Base-by-base conservation (phyloP, 2,888 invertebrate species). In the Steinernema carpocapsae region DNA sequence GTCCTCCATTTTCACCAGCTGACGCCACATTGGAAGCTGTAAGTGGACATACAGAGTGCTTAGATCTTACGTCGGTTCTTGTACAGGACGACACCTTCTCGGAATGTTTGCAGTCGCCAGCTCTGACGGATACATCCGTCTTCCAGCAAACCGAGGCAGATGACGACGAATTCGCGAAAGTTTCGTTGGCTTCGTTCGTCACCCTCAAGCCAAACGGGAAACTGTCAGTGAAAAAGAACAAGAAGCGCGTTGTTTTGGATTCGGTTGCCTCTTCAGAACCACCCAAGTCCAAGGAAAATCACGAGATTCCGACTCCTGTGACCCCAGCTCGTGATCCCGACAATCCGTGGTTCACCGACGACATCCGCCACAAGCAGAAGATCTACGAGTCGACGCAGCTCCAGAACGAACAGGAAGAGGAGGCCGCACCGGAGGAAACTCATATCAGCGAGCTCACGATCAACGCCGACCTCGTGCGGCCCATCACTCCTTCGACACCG, bases 321-420 rank as follows among this genome's bases (percentile, higher is more conserved):
- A 2, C n/a, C 12, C 64, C 64, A 3, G 17, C 14, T 17, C 29
- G 37, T 17, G 26, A 64, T 17, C 26, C 64, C n/a, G 29, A 29
- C n/a, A 64, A 64, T 17, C 64, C 64, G 17, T 64, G 64, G 64
- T 64, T 32, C 32, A 64, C 64, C 17, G 32, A 32, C 3, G 64
- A 64, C 64, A 22, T 52, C 19, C 64, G 26, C 3, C 64, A 64
- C 17, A 64, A 64, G 37, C 64, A 32, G 64, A 64, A 64, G 19
- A 64, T 64, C 29, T 64, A 64, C 32, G 64, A 64, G 10, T 64
- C 32, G 29, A 1, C 17, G 22, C 6, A 10, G 10, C 7, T 14
- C 14, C 7, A 14, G 10, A 43, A 43, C 48, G n/a, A 19, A 48
- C 48, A 2, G 19, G 19, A 48, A 64, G 7, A 29, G 19, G 64